Base-by-base conservation (phyloP, 2,888 invertebrate genomes). In the Hyposoter dolosus region DNA sequence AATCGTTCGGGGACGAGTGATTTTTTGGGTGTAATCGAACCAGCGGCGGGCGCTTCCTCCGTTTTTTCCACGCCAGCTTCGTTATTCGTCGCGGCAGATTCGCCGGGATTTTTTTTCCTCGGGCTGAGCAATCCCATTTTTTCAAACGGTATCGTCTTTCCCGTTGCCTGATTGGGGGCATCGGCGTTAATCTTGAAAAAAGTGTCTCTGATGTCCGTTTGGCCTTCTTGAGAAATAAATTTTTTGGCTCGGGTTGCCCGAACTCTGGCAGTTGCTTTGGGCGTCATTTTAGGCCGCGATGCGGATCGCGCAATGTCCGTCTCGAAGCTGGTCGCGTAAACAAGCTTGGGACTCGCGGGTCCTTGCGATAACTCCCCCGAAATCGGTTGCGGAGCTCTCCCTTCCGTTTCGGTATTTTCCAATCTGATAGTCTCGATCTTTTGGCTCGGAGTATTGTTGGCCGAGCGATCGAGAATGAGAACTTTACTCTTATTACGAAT, bases 1-100 rank as follows among this genome's bases (percentile, higher is more conserved):
- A 95, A 91, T 81, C 92, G 95, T 2, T 95, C 91, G 80, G 95
- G 94, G 84, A 95, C 95, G 66, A 95, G 93, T 1, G 93, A 92
- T 90, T 95, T 95, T 3, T 94, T 94, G 0, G 93, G 92, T 2
- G 93, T 93, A 3, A 89, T 83, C 17, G 88, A 91, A 17, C 88
- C 88, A 28, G 79, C 82, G 4, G 89, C 88, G 0, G 84, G 68
- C 40, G 78, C 75, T 47, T 91, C 89, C 5, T 83, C 76, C 19
- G 45, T 82, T 10, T 45, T 47, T 65, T 87, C 86, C 0, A 77
- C 83, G 35, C 79, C 83, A 82, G 76, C 9, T 35, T 87, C n/a
- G 92, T 10, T 15, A 7, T 23, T 9, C 23, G 66, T 6, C 9
- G 76, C 0, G 5, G 92, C n/a, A 93, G 93, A 1, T 1, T 43